These are phyloP conservation scores for Aphaenogaster ashmeadi DNA, from an alignment of 1,140 invertebrate species.

Conservation along the genomic window DNA sequence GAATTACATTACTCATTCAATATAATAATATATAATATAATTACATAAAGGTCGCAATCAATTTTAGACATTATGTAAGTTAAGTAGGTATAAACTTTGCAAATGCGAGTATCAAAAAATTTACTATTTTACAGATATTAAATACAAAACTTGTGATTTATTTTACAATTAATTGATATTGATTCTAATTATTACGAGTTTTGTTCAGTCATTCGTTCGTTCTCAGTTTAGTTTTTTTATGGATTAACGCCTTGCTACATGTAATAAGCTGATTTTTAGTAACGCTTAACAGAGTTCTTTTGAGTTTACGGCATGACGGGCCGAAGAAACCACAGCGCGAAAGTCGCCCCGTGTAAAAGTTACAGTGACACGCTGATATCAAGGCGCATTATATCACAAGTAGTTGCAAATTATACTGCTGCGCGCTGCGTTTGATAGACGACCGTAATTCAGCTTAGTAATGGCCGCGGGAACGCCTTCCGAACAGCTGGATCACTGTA, in stretches of 20 bases:
- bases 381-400: conserved; percentile 64
- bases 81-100: background rate
- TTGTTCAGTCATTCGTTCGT: background rate
- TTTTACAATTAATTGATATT: background rate
- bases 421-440: conserved; percentile 72
- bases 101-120: background rate
- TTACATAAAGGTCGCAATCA: background rate
- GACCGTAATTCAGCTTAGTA: conserved; percentile 73
- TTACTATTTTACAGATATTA: background rate
- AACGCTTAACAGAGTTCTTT: background rate
- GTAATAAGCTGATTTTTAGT: background rate
- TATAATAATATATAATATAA: background rate
- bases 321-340: background rate
- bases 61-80: background rate
- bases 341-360: conserved; percentile 53
- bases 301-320: background rate
- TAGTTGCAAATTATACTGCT: conserved; percentile 71
- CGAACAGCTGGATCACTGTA: conserved; percentile 69
- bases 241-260: background rate
- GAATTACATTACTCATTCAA: background rate
- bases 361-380: conserved; percentile 68
- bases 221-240: background rate
- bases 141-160: background rate
- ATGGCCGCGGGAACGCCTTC: conserved; percentile 70
- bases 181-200: background rate